These are phyloP conservation scores for Caloenas nicobarica DNA, from an alignment of 2,113 vertebrate species.

Conservation along the genomic window DNA sequence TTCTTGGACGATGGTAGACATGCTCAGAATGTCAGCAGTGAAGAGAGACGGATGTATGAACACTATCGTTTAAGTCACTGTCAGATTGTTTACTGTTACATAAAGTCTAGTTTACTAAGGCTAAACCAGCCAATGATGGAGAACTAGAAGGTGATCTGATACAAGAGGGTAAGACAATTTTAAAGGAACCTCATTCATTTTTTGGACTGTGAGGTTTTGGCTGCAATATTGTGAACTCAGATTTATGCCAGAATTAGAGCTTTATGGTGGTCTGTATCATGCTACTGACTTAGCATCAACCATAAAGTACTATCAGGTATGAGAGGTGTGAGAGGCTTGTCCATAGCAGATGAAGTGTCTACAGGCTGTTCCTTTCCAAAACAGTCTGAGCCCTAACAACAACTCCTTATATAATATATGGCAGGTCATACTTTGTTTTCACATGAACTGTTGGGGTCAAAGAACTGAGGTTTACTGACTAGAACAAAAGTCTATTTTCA, in stretches of 20 bases:
- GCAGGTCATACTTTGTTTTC: background rate
- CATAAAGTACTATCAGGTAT: background rate
- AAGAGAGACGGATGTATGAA: background rate
- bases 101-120: background rate
- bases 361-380: background rate
- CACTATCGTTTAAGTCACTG: background rate
- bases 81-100: background rate
- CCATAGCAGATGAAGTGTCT: background rate
- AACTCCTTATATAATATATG: background rate
- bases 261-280: background rate
- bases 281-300: background rate
- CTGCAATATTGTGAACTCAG: background rate
- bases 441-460: rapidly evolving
- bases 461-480: background rate
- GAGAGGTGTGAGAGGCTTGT: background rate
- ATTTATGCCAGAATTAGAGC: background rate
- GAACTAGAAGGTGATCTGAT: background rate
- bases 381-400: background rate
- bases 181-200: background rate
- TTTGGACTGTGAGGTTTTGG: background rate
- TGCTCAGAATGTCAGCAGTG: background rate
- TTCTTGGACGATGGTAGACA: background rate
- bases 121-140: background rate
- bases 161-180: background rate
- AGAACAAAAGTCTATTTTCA: background rate